phyloP scores from a whole-genome alignment of 1,140 invertebrate species.

The Hirudo medicinalis region DNA sequence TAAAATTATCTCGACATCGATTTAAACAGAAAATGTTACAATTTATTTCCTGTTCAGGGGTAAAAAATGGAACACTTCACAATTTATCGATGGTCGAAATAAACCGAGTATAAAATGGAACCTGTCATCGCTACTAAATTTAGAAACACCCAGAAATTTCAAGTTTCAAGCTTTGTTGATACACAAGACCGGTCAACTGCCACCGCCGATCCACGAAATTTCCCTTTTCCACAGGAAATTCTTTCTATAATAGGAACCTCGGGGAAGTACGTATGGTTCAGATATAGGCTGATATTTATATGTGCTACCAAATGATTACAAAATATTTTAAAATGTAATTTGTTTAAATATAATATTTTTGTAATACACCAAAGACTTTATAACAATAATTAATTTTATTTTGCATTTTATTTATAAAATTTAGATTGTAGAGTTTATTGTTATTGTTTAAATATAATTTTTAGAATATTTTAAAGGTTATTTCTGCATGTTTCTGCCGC shows the following conservation, averaged over 20 bases:
- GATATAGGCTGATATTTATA: background rate
- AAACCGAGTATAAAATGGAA: too few relatives aligned
- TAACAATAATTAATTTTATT: too few relatives aligned
- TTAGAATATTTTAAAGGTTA: background rate
- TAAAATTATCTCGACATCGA: too few relatives aligned
- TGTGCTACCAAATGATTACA: background rate
- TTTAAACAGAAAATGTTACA: too few relatives aligned
- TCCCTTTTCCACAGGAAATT: constrained; percentile 14
- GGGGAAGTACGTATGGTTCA: constrained; percentile 10
- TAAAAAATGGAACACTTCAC: too few relatives aligned
- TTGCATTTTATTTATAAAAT: background rate
- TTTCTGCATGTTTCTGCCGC: background rate
- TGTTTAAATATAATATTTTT: constrained; percentile 1
- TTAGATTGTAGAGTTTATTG: background rate
- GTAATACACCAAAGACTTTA: too few relatives aligned
- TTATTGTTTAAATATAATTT: background rate
- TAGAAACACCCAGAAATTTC: too few relatives aligned
- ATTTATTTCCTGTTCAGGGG: too few relatives aligned
- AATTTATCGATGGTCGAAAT: too few relatives aligned
- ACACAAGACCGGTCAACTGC: background rate
- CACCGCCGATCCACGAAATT: constrained; percentile 3
- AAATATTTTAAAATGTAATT: constrained; percentile 3
- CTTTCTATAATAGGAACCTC: constrained; percentile 5
- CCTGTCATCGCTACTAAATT: too few relatives aligned
- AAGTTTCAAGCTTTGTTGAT: too few relatives aligned